These are phyloP conservation scores for Macrosteles quadrilineatus DNA, from an alignment of 1,140 invertebrate genomes.

Conservation along the genomic window DNA sequence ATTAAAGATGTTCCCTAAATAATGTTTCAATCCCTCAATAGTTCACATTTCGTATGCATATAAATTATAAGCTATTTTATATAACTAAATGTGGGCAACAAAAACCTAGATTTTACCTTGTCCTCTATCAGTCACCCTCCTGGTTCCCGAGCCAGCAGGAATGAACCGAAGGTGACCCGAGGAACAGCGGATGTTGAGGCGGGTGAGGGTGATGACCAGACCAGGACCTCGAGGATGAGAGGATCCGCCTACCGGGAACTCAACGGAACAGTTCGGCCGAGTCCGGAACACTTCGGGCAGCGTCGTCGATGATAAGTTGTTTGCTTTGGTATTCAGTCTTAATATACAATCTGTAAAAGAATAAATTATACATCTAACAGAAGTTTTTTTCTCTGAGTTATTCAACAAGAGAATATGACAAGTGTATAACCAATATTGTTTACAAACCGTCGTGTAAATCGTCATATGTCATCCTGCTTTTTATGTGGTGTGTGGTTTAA, in stretches of 20 bases:
- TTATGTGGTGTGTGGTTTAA: too few species aligned
- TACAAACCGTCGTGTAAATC: background rate
- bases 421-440: background rate
- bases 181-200: constrained; percentile 63
- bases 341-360: constrained; percentile 50
- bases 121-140: too few species aligned
- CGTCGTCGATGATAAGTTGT: constrained; percentile 44
- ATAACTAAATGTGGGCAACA: too few species aligned
- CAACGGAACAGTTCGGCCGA: constrained; percentile 47
- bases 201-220: constrained; percentile 58
- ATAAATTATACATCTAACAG: constrained; percentile 18
- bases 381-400: background rate
- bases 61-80: too few species aligned
- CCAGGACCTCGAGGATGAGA: background rate
- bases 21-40: too few species aligned
- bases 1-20: too few species aligned
- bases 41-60: too few species aligned
- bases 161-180: constrained; percentile 58
- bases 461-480: background rate
- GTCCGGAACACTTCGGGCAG: constrained; percentile 40
- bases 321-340: constrained; percentile 43
- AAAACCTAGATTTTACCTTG: too few species aligned
- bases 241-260: constrained; percentile 45
- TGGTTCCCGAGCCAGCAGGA: constrained; percentile 40
- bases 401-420: background rate